phyloP scores from a whole-genome alignment of 2,797 vertebrate species.

The Poliocrania exsul region DNA sequence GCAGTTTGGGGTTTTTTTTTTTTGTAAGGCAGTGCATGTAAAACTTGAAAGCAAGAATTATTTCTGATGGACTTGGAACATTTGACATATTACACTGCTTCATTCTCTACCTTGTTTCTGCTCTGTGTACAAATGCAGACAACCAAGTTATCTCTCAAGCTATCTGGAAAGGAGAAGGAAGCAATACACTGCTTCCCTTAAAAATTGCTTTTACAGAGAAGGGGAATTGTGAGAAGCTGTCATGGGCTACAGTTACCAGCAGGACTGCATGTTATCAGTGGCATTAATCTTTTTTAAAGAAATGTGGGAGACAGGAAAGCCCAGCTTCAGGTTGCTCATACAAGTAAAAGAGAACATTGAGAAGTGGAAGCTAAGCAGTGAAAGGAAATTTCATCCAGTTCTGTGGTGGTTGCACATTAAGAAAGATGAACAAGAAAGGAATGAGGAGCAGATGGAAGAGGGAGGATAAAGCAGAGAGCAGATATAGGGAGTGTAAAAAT shows the following conservation, averaged over 20 bases:
- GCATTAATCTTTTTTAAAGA: background rate
- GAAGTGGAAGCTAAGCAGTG: background rate
- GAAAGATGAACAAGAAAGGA: background rate
- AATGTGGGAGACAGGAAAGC: background rate
- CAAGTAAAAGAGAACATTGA: background rate
- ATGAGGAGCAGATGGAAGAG: background rate
- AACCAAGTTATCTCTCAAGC: background rate
- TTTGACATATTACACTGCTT: background rate
- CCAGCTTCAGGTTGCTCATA: background rate
- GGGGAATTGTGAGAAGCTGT: background rate
- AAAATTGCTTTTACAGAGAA: background rate
- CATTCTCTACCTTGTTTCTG: background rate
- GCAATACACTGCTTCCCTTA: background rate
- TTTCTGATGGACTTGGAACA: background rate
- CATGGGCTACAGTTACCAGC: accelerated
- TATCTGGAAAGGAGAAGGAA: background rate
- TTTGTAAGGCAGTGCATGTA: background rate
- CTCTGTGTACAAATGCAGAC: background rate
- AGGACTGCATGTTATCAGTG: background rate
- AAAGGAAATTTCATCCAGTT: background rate
- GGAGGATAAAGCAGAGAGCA: background rate
- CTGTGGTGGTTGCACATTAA: background rate
- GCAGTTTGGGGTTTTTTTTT: background rate
- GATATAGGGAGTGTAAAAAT: background rate
- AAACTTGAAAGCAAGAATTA: background rate